A percentile compares a stretch with the other conserved stretches of the same genome.
These are phyloP conservation scores for Ancistrus triradiatus DNA, from an alignment of 2,113 vertebrate species.

Conservation along the genomic window DNA sequence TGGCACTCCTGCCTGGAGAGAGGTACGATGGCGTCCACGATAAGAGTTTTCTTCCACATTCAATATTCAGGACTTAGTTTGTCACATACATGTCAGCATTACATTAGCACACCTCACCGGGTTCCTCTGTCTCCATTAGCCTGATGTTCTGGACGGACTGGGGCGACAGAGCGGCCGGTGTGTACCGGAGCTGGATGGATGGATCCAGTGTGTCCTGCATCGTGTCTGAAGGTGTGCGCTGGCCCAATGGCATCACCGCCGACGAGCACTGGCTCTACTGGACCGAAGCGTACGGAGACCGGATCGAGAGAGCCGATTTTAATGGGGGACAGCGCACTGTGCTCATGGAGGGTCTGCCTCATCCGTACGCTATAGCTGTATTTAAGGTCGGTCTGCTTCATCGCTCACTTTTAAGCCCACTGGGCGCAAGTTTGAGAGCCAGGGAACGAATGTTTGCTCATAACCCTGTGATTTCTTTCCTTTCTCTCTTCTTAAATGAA, in stretches of 20 bases:
- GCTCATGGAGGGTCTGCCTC: conserved; percentile 87
- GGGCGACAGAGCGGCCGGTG: conserved; percentile 84
- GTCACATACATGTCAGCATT: too few species aligned
- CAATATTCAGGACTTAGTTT: too few species aligned
- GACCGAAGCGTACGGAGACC: conserved; percentile 94
- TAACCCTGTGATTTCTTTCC: too few species aligned
- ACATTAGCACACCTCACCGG: not conserved
- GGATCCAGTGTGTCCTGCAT: conserved; percentile 77
- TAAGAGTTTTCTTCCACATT: too few species aligned
- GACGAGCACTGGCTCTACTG: conserved; percentile 94
- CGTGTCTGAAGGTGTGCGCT: conserved; percentile 83
- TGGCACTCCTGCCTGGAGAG: conserved; percentile 80
- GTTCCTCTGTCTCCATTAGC: conserved; percentile 55
- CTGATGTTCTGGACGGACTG: conserved; percentile 99
- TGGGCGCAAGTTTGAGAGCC: too few species aligned
- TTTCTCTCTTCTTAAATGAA: conserved; percentile 75
- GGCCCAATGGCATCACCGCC: conserved; percentile 92
- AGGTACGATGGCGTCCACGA: conserved; percentile 70
- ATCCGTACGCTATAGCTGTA: conserved; percentile 93
- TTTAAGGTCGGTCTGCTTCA: conserved; percentile 77
- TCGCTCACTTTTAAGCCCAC: not conserved
- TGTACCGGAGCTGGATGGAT: conserved; percentile 90
- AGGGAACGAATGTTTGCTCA: too few species aligned
- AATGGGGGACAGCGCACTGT: conserved; percentile 78
- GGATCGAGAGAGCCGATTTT: conserved; percentile 87